Base-by-base conservation (phyloP, 2,888 invertebrate species). In the Coelinius sp. region DNA sequence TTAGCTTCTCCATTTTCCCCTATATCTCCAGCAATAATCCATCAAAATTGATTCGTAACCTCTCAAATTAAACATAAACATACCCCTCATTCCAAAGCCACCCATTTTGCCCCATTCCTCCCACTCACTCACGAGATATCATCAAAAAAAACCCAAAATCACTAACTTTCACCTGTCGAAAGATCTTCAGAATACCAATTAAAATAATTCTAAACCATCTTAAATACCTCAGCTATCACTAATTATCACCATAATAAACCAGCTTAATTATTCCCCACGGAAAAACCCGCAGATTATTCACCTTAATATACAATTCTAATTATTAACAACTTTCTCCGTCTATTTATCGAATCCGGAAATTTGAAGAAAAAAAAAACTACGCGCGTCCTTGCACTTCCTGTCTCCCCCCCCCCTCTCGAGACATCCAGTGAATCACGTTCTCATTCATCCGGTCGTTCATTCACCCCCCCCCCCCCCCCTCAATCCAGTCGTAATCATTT, bases 351-450 rank as follows among this genome's bases (percentile, higher is more conserved):
- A 12, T 53, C 25, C 53, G 53, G 53, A 53, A 49, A 25, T 22
- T 22, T 44, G 14, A 25, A 25, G 25, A 53, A 53, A n/a, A 52
- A 49, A 49, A 53, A 53, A 6, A 12, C 14, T 53, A 53, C 53
- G 53, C 25, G 17, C 75, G 75, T 70, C 75, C 75, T 75, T 75
- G 75, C 75, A 49, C 66, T 75, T 75, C 75, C 75, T 70, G 73
- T 52, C 67, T 56, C 62, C 62, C 71, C 73, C 72, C 75, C 67
- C 69, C 27, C 56, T 44, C 56, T 41, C 70, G 66, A 27, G 69
- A 59, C 62, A 35, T 41, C 46, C 46, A 20, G 17, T 53, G 53
- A 53, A 25, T 53, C 53, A 53, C 53, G 25, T 53, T 53, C 12
- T 25, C 53, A 53, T 53, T 53, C 25, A 53, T 24, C 53, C 17